phyloP scores from a whole-genome alignment of 1,140 invertebrate genomes.

The Epicauta chinensis region DNA sequence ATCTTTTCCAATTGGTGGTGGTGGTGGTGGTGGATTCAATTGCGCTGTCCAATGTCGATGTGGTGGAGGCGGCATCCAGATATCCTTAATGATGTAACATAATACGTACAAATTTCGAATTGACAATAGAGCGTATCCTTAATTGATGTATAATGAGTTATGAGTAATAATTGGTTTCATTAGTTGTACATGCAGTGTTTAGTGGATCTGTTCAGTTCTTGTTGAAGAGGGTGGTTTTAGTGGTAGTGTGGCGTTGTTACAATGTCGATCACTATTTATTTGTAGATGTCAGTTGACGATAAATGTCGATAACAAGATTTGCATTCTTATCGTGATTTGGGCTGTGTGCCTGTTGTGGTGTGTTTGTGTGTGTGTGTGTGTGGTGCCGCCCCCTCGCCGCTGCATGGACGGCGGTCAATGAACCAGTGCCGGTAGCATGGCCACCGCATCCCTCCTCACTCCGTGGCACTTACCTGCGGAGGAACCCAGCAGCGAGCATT shows the following conservation, averaged over 20 bases:
- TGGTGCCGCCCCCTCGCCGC: slow-evolving; percentile 13
- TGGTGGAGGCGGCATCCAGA: background rate
- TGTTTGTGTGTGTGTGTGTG: too few relatives aligned
- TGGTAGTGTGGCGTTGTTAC: background rate
- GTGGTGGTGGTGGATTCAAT: background rate
- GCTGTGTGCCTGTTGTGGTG: slow-evolving; percentile 2
- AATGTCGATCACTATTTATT: background rate
- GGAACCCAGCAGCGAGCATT: slow-evolving; percentile 28
- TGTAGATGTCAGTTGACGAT: background rate
- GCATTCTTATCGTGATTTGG: slow-evolving; percentile 23
- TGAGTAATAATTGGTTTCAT: too few relatives aligned
- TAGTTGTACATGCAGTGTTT: background rate
- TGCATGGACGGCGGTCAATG: slow-evolving; percentile 30
- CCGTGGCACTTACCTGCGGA: slow-evolving; percentile 30
- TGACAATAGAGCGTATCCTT: background rate
- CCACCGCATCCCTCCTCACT: slow-evolving; percentile 25
- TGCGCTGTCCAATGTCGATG: background rate
- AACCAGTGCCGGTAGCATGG: slow-evolving; percentile 37
- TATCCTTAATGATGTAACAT: background rate
- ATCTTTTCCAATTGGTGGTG: background rate
- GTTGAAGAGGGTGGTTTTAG: background rate
- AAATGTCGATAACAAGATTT: slow-evolving; percentile 11
- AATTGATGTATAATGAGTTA: background rate
- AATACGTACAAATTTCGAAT: background rate
- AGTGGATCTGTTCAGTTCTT: background rate